Percentiles rank a stretch among this genome's conserved stretches.
These are phyloP conservation scores for Digitonthophagus gazella DNA, from an alignment of 2,888 invertebrate species.

Conservation along the genomic window DNA sequence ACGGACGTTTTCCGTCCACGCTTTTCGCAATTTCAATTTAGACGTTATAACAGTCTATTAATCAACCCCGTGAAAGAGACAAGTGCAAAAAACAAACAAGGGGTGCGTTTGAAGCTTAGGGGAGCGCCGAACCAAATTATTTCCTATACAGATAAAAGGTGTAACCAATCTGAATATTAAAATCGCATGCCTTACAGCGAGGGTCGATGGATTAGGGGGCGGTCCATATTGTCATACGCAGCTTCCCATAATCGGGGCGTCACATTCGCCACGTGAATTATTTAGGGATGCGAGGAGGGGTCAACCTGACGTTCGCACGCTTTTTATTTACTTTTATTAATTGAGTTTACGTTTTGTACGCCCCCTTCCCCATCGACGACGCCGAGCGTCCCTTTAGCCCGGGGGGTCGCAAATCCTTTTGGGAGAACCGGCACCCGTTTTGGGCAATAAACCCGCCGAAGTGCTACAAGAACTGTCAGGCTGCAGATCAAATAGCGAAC, in stretches of 20 bases:
- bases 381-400: not conserved
- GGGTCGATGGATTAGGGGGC: constrained; percentile 22
- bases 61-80: constrained; percentile 49
- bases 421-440: constrained; percentile 29
- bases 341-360: constrained; percentile 32
- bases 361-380: constrained; percentile 1
- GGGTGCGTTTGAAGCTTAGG: constrained; percentile 44
- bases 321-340: constrained; percentile 48
- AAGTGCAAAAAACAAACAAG: constrained; percentile 54
- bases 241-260: constrained; percentile 51
- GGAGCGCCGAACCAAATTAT: constrained; percentile 45
- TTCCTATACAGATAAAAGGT: constrained; percentile 53
- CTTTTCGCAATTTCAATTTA: constrained; percentile 24
- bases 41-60: constrained; percentile 31
- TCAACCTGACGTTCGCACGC: constrained; percentile 44
- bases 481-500: constrained; percentile 50
- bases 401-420: constrained; percentile 23
- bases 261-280: constrained; percentile 47
- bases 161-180: constrained; percentile 55
- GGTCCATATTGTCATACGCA: constrained; percentile 47
- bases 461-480: constrained; percentile 39
- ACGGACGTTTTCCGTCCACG: not conserved
- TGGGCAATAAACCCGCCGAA: constrained; percentile 32
- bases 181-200: constrained; percentile 39
- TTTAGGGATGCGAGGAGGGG: constrained; percentile 34